Evolutionary conservation across 2,888 invertebrate genomes (phyloP).

Genomic region (Sarcophaga subvicina): DNA sequence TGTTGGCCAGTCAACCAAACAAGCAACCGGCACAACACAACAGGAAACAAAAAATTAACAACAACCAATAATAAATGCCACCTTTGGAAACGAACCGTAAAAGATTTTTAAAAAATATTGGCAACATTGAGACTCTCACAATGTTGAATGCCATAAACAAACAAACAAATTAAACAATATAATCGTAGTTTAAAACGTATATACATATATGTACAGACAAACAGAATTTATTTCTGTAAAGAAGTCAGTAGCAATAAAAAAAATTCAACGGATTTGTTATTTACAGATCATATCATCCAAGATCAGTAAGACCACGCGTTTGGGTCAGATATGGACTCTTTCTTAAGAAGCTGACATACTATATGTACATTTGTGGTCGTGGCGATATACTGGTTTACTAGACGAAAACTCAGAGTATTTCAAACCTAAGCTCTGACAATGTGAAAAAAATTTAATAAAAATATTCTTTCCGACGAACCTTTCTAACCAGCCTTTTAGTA

Average conservation of each 20-base stretch:
- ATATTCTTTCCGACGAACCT: too few species aligned
- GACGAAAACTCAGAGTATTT: too few species aligned
- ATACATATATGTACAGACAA: not conserved
- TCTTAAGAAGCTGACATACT: too few species aligned
- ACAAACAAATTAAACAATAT: not conserved
- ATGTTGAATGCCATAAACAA: not conserved
- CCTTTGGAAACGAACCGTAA: not conserved
- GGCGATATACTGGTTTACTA: too few species aligned
- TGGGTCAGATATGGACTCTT: too few species aligned
- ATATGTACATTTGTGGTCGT: too few species aligned
- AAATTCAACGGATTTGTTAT: not conserved
- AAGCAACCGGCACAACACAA: not conserved
- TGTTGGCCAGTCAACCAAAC: not conserved
- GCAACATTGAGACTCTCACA: slow-evolving; percentile 17
- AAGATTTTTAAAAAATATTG: slow-evolving; percentile 20
- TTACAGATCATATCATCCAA: too few species aligned
- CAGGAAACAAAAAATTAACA: slow-evolving; percentile 14
- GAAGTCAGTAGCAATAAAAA: not conserved
- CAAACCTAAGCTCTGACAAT: too few species aligned
- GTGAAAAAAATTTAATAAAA: too few species aligned
- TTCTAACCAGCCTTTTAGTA: too few species aligned
- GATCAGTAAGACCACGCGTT: not conserved
- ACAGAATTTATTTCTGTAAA: not conserved
- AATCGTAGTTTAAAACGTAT: not conserved
- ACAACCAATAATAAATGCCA: not conserved